Base-by-base conservation (phyloP, 2,113 vertebrate genomes). In the Pelusios castaneus region DNA sequence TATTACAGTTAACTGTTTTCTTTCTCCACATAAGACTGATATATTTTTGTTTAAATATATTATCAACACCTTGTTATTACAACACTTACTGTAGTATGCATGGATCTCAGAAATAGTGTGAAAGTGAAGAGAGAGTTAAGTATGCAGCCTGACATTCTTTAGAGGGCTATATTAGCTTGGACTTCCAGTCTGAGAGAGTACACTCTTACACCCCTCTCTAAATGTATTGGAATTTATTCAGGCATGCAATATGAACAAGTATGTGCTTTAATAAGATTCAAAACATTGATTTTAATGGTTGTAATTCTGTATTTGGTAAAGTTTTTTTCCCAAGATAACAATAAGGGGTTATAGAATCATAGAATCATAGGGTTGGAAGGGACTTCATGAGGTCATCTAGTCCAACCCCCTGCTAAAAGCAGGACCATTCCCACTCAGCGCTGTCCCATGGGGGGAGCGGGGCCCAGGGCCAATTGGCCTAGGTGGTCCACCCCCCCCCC, bases 1-100 rank as follows among this genome's bases (percentile, higher is more conserved):
- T 88, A 14, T 73, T 91, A 6, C 47, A 91, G 47, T 17, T 89
- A 49, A 13, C 38, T 43, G 9, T 70, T 67, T 47, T 70, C 47
- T 70, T 70, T 45, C n/a, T 55, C 41, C 90, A 76, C 21, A 1
- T 77, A 80, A 92, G 84, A 84, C 21, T 77, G 82, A 70, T 60
- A 87, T 87, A 80, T 76, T 80, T 93, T 90, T 93, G 93, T 92
- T 89, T 51, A 92, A 90, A 80, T 84, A 88, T 52, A 92, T 97
- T 92, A 93, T 90, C 87, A 86, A 58, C 91, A 95, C 93, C 90
- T 94, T 92, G 85, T 93, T 94, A 90, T 78, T 94, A 1, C 89
- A 88, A 58, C 95, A 82, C 76, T 88, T 96, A 77, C 75, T 25
- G 34, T 16, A 91, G 70, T 13, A 43, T 56, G 58, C 63, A 38